A percentile compares a stretch with the other conserved stretches of the same genome.
Evolutionary conservation across 2,888 invertebrate species (phyloP).

Genomic region (Coelinius sp.): DNA sequence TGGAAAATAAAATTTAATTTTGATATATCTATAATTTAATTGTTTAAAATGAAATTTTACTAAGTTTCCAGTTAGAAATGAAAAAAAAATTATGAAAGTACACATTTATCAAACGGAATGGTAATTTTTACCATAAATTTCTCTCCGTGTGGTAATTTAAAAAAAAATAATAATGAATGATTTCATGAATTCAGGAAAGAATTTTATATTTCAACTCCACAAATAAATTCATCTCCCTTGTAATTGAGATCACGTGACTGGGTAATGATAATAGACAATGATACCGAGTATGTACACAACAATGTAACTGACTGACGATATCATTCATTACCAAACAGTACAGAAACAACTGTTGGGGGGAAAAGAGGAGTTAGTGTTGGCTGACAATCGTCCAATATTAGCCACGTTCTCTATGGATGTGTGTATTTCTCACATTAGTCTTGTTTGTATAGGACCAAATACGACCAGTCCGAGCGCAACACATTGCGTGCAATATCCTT

Average conservation of each 20-base stretch:
- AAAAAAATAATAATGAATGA: too few relatives aligned
- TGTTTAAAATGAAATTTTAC: too few relatives aligned
- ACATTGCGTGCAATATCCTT: conserved; percentile 67
- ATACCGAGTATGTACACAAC: conserved; percentile 37
- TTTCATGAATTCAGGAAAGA: neutral
- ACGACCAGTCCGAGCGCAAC: conserved; percentile 55
- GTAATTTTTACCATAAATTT: too few relatives aligned
- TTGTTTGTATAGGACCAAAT: conserved; percentile 65
- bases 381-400: conserved; percentile 58
- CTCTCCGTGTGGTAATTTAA: too few relatives aligned
- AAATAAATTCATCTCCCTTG: neutral
- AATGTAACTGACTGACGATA: conserved; percentile 26
- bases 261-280: conserved; percentile 48
- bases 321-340: conserved; percentile 29
- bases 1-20: too few relatives aligned
- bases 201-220: neutral
- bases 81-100: too few relatives aligned
- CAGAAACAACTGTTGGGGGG: conserved; percentile 5
- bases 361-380: conserved; percentile 19
- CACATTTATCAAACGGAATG: too few relatives aligned
- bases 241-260: conserved; percentile 2
- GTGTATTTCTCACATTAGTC: conserved; percentile 69
- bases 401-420: conserved; percentile 54
- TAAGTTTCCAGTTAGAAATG: too few relatives aligned
- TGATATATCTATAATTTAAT: too few relatives aligned